phyloP scores from a whole-genome alignment of 2,888 invertebrate species.

The Drosophila kambysellisi region DNA sequence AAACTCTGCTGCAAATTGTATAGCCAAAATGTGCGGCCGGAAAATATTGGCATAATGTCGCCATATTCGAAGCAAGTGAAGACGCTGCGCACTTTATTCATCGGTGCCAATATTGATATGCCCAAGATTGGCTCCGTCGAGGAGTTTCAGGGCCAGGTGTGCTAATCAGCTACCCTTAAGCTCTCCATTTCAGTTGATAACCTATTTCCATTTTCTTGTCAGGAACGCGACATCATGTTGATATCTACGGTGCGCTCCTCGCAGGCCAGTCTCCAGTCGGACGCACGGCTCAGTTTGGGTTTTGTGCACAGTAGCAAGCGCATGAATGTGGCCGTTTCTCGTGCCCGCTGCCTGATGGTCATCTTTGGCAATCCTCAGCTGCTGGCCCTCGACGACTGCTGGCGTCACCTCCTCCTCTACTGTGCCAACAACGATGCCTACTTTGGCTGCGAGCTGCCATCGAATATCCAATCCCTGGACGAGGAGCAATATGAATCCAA shows the following conservation, averaged over 20 bases:
- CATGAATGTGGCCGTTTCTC: conserved; percentile 95
- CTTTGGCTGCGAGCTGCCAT: conserved; percentile 89
- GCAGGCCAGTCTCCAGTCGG: conserved; percentile 83
- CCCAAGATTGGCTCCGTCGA: conserved; percentile 93
- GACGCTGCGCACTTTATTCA: conserved; percentile 79
- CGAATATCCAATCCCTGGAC: conserved; percentile 30
- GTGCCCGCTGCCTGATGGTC: conserved; percentile 90
- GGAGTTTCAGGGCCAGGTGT: conserved; percentile 94
- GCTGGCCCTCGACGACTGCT: conserved; percentile 88
- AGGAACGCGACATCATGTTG: conserved; percentile 87
- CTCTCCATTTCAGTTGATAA: neutral
- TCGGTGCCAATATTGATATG: conserved; percentile 85
- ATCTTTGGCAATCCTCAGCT: conserved; percentile 94
- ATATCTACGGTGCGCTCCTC: conserved; percentile 89
- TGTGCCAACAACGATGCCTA: conserved; percentile 89
- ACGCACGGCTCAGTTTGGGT: conserved; percentile 88
- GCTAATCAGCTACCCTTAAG: neutral
- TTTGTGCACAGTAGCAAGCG: conserved; percentile 91
- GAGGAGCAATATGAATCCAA: neutral
- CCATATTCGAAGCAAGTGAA: conserved; percentile 96
- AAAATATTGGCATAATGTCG: conserved; percentile 92
- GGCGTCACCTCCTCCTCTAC: conserved; percentile 89
- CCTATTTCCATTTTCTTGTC: neutral
- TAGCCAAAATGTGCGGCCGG: conserved; percentile 87
- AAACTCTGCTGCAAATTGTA: conserved; percentile 87